These are phyloP conservation scores for Drosophila baimaii DNA, from an alignment of 1,140 invertebrate genomes.

Conservation along the genomic window DNA sequence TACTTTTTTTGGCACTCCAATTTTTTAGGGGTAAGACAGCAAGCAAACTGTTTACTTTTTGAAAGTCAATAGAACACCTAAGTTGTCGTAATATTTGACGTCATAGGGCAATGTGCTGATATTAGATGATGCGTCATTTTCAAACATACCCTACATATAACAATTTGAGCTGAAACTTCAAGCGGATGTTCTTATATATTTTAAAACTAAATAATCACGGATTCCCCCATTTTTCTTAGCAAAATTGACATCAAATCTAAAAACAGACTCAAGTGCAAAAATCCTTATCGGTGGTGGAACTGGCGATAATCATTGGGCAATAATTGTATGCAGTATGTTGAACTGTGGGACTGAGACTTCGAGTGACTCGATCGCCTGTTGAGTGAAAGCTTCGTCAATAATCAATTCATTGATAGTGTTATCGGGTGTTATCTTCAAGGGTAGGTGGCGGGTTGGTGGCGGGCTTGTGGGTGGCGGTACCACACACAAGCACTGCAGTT, in stretches of 20 bases:
- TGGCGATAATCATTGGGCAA: not conserved
- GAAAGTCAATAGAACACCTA: not conserved
- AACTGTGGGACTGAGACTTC: not conserved
- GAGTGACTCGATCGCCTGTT: constrained; percentile 15
- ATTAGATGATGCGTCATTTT: constrained; percentile 1
- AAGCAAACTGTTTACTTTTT: not conserved
- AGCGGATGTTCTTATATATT: not conserved
- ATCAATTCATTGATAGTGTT: constrained; percentile 66
- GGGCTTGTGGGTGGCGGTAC: not conserved
- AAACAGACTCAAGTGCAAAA: not conserved
- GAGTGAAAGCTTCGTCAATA: constrained; percentile 52
- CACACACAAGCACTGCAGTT: constrained; percentile 28
- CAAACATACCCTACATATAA: not conserved
- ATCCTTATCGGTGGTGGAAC: not conserved
- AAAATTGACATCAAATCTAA: not conserved
- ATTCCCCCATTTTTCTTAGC: not conserved
- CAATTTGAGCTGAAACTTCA: not conserved
- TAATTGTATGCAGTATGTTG: constrained; percentile 3
- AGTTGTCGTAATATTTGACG: constrained; percentile 12
- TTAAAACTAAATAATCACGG: not conserved
- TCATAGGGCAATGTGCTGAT: constrained; percentile 20
- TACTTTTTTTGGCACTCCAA: not conserved
- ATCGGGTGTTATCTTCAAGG: constrained; percentile 54
- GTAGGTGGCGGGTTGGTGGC: constrained; percentile 1
- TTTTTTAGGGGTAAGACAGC: not conserved